A percentile compares a stretch with the other conserved stretches of the same genome.
Conservation (phyloP, 2,113 vertebrate species). For the Elgaria multicarinata region DNA sequence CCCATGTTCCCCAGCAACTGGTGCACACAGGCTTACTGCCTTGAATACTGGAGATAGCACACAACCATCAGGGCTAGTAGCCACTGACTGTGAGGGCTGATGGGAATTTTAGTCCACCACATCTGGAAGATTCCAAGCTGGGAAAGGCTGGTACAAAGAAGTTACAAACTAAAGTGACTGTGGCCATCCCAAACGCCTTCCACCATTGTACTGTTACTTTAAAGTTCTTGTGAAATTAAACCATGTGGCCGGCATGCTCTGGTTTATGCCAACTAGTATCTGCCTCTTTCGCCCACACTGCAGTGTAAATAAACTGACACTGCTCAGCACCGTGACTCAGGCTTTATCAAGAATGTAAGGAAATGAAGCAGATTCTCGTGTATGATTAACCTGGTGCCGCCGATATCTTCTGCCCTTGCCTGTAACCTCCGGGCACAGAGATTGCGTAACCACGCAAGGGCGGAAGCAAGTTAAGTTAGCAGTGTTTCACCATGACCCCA, state of each 20-base stretch:
- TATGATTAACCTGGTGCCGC: slow-evolving; percentile 16
- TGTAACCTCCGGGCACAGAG: neutral
- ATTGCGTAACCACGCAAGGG: neutral
- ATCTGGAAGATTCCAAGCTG: neutral
- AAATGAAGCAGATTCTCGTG: slow-evolving; percentile 16
- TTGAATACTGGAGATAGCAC: too few relatives aligned
- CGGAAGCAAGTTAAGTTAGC: neutral
- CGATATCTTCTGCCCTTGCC: slow-evolving; percentile 12
- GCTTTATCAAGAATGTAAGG: slow-evolving; percentile 18
- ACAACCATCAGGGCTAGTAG: too few relatives aligned
- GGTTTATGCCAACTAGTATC: neutral
- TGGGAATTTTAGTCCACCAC: neutral
- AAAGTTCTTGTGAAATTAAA: neutral
- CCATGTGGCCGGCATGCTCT: neutral
- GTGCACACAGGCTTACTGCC: too few relatives aligned
- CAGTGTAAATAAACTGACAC: neutral
- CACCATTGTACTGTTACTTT: neutral
- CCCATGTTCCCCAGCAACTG: too few relatives aligned
- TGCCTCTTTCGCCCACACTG: neutral
- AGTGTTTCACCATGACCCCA: neutral
- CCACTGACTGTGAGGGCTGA: too few relatives aligned
- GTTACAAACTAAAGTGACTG: neutral
- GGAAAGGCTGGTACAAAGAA: neutral
- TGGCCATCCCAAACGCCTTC: neutral
- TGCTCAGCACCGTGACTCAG: neutral